Evolutionary conservation across 1,140 invertebrate species (phyloP), one percentile per base, ranked within the genome.

Genomic region (Ceratosolen solmsi): DNA sequence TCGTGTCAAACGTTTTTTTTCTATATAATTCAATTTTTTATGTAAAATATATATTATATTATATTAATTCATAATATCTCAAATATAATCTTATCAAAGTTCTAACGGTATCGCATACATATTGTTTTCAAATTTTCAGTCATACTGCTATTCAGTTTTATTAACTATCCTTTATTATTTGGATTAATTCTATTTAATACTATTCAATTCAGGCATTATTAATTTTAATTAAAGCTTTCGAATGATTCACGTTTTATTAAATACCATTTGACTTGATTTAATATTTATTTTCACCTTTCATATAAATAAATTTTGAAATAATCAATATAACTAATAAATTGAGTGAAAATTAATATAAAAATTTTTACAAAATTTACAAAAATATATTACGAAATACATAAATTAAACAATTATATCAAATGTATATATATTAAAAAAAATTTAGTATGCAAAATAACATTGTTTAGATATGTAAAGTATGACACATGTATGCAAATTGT

Each of bases 321-420:
- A n/a, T n/a, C n/a, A n/a, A n/a, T n/a, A n/a, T n/a, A n/a, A n/a
- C n/a, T n/a, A n/a, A n/a, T 46, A 46, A 7, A 7, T 46, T 46
- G 13, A 46, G 41, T 46, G 41, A 46, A 46, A 46, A 46, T 46
- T 46, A 46, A 46, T n/a, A n/a, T n/a, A n/a, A n/a, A n/a, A n/a
- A n/a, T n/a, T n/a, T n/a, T n/a, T n/a, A n/a, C n/a, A n/a, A n/a
- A n/a, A 13, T 46, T 46, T 46, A 46, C 13, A 7, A 7, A 46
- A 46, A 46, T 46, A 46, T 46, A n/a, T 46, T 13, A 46, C 13
- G 41, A 13, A 46, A 5, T 46, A 46, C 41, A 7, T 46, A n/a
- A n/a, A n/a, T 60, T 8, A 60, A 30, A 60, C 27, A 60, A 60
- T 60, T 30, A 60, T 60, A 60, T 60, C n/a, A n/a, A n/a, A n/a